phyloP scores from a whole-genome alignment of 2,113 vertebrate species.

The Tragelaphus scriptus region DNA sequence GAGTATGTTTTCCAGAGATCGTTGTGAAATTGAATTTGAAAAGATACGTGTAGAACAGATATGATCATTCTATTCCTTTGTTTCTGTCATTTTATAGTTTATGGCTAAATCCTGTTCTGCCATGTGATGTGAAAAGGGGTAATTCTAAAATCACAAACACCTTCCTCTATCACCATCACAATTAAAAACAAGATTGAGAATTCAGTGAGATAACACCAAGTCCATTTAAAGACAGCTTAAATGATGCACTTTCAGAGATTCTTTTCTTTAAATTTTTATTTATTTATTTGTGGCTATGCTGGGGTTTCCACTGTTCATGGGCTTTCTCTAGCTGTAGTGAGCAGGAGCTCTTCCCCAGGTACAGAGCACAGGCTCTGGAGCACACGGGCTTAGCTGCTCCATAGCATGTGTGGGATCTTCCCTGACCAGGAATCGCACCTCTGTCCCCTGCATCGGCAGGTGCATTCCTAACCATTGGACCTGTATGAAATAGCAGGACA shows the following conservation, averaged over 20 bases:
- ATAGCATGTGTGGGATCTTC: background rate
- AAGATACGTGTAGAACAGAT: background rate
- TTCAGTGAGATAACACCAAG: background rate
- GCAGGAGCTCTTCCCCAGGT: background rate
- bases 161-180: background rate
- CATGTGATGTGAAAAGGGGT: background rate
- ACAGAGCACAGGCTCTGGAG: background rate
- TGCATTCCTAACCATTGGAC: background rate
- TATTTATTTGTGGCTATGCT: background rate
- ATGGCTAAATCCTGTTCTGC: background rate
- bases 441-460: background rate
- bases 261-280: background rate
- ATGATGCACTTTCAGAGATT: background rate
- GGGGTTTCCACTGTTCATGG: rapidly evolving
- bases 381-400: rapidly evolving
- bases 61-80: background rate
- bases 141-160: background rate
- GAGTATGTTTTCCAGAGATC: background rate
- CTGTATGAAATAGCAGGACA: background rate
- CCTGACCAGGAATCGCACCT: background rate
- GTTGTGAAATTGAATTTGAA: background rate
- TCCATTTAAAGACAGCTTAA: background rate
- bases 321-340: background rate
- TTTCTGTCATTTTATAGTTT: background rate
- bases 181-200: background rate